Conservation (phyloP, 1,140 invertebrate genomes). For the Macrocentrus cingulum region DNA sequence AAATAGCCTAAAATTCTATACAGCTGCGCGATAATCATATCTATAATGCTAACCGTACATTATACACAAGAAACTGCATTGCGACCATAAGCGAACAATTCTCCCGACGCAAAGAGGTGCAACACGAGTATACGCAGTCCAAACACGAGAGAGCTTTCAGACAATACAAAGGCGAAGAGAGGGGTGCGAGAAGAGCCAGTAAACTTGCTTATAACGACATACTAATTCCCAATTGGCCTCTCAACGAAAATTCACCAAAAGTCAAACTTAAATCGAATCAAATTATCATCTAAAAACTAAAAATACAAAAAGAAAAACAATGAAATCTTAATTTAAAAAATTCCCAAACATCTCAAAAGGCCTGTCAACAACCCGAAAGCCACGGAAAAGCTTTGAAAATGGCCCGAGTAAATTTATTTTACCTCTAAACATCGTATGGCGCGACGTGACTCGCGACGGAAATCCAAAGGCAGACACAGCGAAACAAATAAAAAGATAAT, state of each 20-base stretch:
- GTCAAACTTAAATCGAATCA: conserved; percentile 37
- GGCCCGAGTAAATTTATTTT: conserved; percentile 28
- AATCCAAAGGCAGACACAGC: neutral
- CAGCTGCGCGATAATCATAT: no score
- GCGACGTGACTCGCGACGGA: conserved; percentile 24
- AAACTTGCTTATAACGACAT: conserved; percentile 56
- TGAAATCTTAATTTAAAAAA: conserved; percentile 31
- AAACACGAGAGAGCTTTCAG: no score
- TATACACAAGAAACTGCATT: no score
- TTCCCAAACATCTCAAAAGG: conserved; percentile 2
- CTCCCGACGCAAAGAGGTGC: no score
- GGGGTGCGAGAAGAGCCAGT: conserved; percentile 42
- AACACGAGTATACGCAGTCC: no score
- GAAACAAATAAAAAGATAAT: conserved; percentile 5
- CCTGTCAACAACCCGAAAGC: no score
- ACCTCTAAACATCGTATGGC: conserved; percentile 28
- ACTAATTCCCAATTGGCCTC: conserved; percentile 52
- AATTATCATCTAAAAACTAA: no score
- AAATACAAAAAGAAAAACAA: conserved; percentile 22
- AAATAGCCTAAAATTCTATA: no score
- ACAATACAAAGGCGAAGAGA: conserved; percentile 26
- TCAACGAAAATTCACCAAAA: conserved; percentile 36
- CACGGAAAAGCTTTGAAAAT: neutral
- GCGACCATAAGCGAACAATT: no score
- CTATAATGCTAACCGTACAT: no score